Base-by-base conservation (phyloP, 2,888 invertebrate genomes). In the Metalampra italica region DNA sequence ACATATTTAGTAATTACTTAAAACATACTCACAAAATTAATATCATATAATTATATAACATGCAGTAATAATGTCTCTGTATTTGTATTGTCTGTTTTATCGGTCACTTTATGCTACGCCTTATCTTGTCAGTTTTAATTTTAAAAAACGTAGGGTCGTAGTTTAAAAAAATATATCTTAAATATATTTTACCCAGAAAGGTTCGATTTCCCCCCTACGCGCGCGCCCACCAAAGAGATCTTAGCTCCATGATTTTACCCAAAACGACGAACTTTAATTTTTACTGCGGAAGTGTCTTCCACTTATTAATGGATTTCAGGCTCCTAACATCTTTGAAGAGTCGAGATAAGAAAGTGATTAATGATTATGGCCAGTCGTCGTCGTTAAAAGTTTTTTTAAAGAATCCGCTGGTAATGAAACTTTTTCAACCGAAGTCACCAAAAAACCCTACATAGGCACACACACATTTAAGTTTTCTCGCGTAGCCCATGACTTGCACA, bases 341-440 rank as follows among this genome's bases (percentile, higher is more conserved):
- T 70, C 64, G 53, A 68, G 77, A 78, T 78, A 77, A 68, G 62
- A 59, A 47, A 56, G 60, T 78, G 77, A 79, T 79, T 78, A 77
- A 79, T 77, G 69, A 66, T 54, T 46, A 56, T 49, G 52, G 52
- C 60, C 59, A 60, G 54, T 57, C 57, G 63, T 68, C 64, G 62
- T 66, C 69, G 66, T 68, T 64, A 65, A 52, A 62, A 68, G 55
- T 59, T 69, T 62, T 68, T 59, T 52, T 66, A 66, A 57, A 55
- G 57, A 59, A 64, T 56, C 57, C 58, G 57, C 53, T 60, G 66
- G 68, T 73, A 68, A 64, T 58, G 56, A 55, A 56, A 60, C 61
- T 60, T 62, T 66, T 22, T 11, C 8, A 40, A 29, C 15, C 8
- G 15, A n/a, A 15, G 22, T 9, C 40, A 9, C 9, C 36, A 47